A percentile compares a stretch with the other conserved stretches of the same genome.
These are phyloP conservation scores for Disparrhopalites patrizii DNA, from an alignment of 2,888 invertebrate species.

Conservation along the genomic window DNA sequence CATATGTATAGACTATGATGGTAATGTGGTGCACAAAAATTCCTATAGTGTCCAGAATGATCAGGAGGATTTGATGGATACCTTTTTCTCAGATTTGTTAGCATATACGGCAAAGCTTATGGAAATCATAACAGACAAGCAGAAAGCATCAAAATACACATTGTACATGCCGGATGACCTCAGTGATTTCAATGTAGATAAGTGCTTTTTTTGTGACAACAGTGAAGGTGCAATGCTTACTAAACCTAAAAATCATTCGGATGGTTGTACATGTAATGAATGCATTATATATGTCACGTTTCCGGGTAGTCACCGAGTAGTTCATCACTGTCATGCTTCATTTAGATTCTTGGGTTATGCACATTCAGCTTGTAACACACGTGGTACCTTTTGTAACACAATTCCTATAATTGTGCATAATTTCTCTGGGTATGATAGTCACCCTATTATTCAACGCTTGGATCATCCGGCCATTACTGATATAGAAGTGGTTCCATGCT, in stretches of 20 bases:
- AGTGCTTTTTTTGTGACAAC: neutral
- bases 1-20: neutral
- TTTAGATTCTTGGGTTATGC: neutral
- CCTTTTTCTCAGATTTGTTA: neutral
- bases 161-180: neutral
- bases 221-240: neutral
- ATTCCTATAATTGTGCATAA: neutral
- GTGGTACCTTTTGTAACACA: neutral
- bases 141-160: neutral
- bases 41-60: neutral
- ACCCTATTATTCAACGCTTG: neutral
- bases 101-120: neutral
- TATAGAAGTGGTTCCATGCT: neutral
- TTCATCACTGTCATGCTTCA: neutral
- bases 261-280: no score
- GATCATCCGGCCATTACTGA: neutral
- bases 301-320: neutral
- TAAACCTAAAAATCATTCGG: neutral
- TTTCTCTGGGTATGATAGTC: conserved; percentile 1
- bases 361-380: neutral
- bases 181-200: neutral
- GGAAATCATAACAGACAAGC: neutral
- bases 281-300: no score
- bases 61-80: neutral
- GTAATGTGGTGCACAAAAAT: neutral